Evolutionary conservation across 2,888 invertebrate genomes (phyloP).

Genomic region (Saturnia pavonia): DNA sequence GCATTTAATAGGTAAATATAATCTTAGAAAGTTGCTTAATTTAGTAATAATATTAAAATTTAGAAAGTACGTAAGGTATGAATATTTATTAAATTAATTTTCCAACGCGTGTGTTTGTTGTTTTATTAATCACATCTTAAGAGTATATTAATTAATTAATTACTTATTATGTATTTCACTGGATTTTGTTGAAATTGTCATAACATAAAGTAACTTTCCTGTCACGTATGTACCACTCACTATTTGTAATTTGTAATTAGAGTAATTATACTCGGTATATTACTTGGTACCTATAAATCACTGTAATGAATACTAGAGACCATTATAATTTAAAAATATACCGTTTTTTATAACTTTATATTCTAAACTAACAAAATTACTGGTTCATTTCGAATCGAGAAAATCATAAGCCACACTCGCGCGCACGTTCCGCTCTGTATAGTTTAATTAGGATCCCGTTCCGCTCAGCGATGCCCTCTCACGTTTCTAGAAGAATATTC

Average conservation of each 20-base stretch:
- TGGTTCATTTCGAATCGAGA: constrained; percentile 49
- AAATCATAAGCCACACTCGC: constrained; percentile 56
- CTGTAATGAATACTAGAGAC: not conserved
- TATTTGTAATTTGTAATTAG: not conserved
- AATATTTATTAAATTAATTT: not conserved
- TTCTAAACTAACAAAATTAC: constrained; percentile 41
- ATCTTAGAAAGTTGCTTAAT: not conserved
- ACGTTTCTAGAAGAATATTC: constrained; percentile 66
- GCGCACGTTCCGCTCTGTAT: constrained; percentile 70
- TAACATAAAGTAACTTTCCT: not conserved
- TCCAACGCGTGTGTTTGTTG: not conserved
- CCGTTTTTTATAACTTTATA: not conserved
- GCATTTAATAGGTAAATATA: not conserved
- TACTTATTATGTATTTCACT: not conserved
- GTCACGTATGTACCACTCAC: not conserved
- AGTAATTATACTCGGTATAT: too few species aligned
- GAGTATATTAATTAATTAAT: not conserved
- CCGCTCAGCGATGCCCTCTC: constrained; percentile 62
- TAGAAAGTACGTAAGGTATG: constrained; percentile 5
- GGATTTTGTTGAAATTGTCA: not conserved
- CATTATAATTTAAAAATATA: not conserved
- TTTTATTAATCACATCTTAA: not conserved
- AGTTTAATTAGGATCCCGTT: constrained; percentile 79
- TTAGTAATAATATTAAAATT: not conserved
- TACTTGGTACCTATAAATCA: not conserved